Base-by-base conservation (phyloP, 2,888 invertebrate species). In the Schizotus pectinicornis region DNA sequence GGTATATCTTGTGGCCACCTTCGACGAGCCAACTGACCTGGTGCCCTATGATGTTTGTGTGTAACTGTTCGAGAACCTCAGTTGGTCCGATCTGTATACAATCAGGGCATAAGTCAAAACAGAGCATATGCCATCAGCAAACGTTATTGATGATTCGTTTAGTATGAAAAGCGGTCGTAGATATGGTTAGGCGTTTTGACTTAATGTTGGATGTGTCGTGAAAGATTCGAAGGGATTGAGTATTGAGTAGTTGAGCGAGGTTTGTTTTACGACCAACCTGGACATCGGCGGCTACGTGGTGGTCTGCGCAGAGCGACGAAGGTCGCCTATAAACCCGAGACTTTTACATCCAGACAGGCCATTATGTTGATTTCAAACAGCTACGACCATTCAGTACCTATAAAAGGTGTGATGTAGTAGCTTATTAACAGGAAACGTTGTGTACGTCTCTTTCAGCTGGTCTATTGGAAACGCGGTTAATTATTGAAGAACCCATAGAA, bases 361-460 rank as follows among this genome's bases (percentile, higher is more conserved):
- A 54, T 59, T 59, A 59, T 46, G 41, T 45, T 43, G 50, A 59
- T 54, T 59, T 54, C 39, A 37, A 42, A 48, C 33, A 30, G 33
- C 48, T 52, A 47, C 45, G 47, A 33, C 49, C 35, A 43, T 57
- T 49, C 51, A 50, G 7, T 49, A 41, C 45, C 59, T 53, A 59
- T 59, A 59, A 62, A 56, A 59, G 56, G 61, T 56, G 61, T 56
- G 58, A 58, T 61, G 43, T 51, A 49, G 62, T 54, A 48, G 56
- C 56, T 59, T 57, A 62, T 62, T 58, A 61, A 58, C 35, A 39
- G 12, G 47, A 35, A 48, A 50, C 35, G 37, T 32, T 45, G 37
- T 34, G 31, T 32, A 30, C 9, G 30, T 42, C 31, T 38, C 38
- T 38, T 38, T 38, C 38, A 11, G 6, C 12, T 13, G 7, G 13